Evolutionary conservation across 2,797 vertebrate species (phyloP).

Genomic region (Erethizon dorsatum): DNA sequence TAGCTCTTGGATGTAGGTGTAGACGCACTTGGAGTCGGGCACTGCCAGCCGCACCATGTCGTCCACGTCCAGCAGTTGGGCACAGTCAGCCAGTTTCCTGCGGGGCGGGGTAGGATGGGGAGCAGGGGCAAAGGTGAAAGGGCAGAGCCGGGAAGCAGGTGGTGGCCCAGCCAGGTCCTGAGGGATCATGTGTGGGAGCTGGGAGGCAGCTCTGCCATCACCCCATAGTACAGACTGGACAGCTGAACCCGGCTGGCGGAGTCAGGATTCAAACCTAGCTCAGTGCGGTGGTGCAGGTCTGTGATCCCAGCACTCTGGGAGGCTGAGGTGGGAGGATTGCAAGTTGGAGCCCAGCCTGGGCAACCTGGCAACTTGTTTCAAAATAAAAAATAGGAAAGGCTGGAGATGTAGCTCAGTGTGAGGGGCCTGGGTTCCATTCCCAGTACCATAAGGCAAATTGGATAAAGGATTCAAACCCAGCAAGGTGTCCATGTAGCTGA

Average conservation of each 20-base stretch:
- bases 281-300: not conserved
- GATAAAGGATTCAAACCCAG: not conserved
- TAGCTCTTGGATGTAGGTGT: slow-evolving; percentile 91
- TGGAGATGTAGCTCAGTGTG: not conserved
- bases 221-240: not conserved
- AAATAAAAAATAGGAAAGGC: not conserved
- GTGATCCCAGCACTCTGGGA: not conserved
- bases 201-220: not conserved
- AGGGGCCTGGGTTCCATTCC: not conserved
- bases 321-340: not conserved
- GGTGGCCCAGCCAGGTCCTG: not conserved
- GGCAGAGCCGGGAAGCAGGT: not conserved
- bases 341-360: not conserved
- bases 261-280: not conserved
- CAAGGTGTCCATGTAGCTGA: not conserved
- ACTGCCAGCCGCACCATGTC: slow-evolving; percentile 90
- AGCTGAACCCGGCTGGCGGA: not conserved
- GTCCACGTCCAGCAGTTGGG: slow-evolving; percentile 90
- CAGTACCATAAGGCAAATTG: not conserved
- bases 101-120: not conserved
- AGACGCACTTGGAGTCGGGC: slow-evolving; percentile 90
- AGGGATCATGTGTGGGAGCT: not conserved
- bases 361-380: not conserved
- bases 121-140: not conserved
- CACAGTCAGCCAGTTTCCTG: slow-evolving; percentile 89